Conservation (phyloP, 1,140 invertebrate species). For the Coptotermes formosanus region DNA sequence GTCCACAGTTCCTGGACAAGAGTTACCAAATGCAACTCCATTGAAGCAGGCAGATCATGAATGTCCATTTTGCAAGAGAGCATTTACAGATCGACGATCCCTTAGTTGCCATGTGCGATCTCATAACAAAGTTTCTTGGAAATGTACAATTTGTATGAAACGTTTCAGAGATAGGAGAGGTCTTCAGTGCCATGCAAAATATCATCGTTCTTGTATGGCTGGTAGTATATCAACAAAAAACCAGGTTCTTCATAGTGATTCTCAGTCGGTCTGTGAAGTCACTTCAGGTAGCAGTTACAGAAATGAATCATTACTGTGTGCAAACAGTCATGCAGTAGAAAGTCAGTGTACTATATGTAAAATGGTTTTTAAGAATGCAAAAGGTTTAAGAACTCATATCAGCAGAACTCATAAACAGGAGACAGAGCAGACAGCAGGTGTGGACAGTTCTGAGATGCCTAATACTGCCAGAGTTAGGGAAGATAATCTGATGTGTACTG, state of each 20-base stretch:
- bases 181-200: too few species aligned
- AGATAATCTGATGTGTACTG: neutral
- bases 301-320: too few species aligned
- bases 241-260: too few species aligned
- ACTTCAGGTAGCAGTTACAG: too few species aligned
- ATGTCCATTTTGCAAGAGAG: neutral
- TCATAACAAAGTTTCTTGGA: neutral
- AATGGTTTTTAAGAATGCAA: neutral
- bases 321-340: too few species aligned
- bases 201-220: too few species aligned
- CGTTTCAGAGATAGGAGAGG: too few species aligned
- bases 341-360: neutral
- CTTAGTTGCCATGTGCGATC: neutral
- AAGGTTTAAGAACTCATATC: neutral
- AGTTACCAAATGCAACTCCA: neutral
- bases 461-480: neutral
- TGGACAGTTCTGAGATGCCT: neutral
- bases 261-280: too few species aligned
- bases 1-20: neutral
- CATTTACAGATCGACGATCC: neutral
- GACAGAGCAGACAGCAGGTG: neutral
- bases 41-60: neutral
- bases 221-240: too few species aligned
- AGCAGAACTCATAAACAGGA: neutral
- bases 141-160: too few species aligned